These are phyloP conservation scores for Pomacea maculata DNA, from an alignment of 1,140 invertebrate genomes.

Conservation along the genomic window DNA sequence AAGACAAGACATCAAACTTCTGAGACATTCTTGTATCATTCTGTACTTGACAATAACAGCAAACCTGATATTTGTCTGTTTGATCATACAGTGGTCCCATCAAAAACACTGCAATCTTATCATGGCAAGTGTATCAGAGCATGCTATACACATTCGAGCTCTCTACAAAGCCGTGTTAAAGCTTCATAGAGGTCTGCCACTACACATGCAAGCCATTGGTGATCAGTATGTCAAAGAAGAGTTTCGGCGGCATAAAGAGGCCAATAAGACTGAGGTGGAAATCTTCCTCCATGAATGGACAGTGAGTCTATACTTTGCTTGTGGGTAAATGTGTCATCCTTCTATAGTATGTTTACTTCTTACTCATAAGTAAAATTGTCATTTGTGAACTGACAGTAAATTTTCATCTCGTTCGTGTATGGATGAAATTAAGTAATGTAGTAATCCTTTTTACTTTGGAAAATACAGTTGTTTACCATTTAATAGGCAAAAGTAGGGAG, in stretches of 20 bases:
- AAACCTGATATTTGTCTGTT: too few relatives aligned
- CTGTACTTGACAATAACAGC: too few relatives aligned
- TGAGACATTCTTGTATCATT: too few relatives aligned
- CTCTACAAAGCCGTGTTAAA: slow-evolving; percentile 90
- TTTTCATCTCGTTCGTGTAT: too few relatives aligned
- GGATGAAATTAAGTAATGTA: not conserved
- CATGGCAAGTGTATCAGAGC: slow-evolving; percentile 44
- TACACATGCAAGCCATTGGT: slow-evolving; percentile 73
- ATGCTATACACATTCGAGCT: slow-evolving; percentile 76
- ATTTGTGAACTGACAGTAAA: not conserved
- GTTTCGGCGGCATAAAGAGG: slow-evolving; percentile 87
- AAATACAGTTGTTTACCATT: not conserved
- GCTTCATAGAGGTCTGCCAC: slow-evolving; percentile 83
- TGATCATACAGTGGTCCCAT: too few relatives aligned
- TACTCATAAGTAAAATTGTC: too few relatives aligned
- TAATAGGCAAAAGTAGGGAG: not conserved
- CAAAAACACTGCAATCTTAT: not conserved
- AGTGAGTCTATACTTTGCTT: slow-evolving; percentile 69
- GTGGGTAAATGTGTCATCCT: not conserved
- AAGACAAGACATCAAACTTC: too few relatives aligned
- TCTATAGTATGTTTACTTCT: not conserved
- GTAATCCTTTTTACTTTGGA: slow-evolving; percentile 4
- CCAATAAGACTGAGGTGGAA: slow-evolving; percentile 74
- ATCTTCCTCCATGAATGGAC: slow-evolving; percentile 91
- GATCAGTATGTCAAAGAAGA: slow-evolving; percentile 88